phyloP scores from a whole-genome alignment of 2,113 vertebrate species.

The Ursus arctos region DNA sequence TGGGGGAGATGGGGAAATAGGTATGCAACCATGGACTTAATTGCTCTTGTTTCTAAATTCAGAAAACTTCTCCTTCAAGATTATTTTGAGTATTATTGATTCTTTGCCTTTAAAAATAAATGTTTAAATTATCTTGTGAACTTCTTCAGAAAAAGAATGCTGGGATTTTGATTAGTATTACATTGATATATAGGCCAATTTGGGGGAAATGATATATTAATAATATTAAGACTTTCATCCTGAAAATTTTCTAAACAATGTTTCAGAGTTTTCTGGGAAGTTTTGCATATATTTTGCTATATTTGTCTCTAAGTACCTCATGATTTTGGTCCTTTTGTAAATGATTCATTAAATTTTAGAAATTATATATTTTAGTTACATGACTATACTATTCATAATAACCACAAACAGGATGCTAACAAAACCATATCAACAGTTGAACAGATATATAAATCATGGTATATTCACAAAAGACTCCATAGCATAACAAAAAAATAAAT shows the following conservation, averaged over 20 bases:
- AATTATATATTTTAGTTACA: background rate
- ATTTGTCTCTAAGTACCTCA: background rate
- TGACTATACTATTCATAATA: background rate
- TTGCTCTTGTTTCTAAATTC: background rate
- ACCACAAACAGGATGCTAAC: background rate
- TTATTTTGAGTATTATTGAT: background rate
- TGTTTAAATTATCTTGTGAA: background rate
- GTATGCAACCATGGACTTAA: background rate
- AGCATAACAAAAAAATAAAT: background rate
- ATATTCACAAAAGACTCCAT: background rate
- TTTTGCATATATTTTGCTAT: background rate
- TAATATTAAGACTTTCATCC: background rate
- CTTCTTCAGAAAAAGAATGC: background rate
- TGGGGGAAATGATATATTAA: background rate
- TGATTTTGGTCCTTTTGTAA: background rate
- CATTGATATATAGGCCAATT: background rate
- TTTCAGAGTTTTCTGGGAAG: slow-evolving; percentile 22
- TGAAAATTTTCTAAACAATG: background rate
- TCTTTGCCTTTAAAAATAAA: background rate
- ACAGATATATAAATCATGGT: background rate
- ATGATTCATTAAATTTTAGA: background rate
- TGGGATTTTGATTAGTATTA: background rate
- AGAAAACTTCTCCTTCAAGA: background rate
- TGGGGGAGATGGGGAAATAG: background rate
- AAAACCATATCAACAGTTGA: background rate